Base-by-base conservation (phyloP, 1,140 invertebrate genomes). In the Drosophila kikkawai region DNA sequence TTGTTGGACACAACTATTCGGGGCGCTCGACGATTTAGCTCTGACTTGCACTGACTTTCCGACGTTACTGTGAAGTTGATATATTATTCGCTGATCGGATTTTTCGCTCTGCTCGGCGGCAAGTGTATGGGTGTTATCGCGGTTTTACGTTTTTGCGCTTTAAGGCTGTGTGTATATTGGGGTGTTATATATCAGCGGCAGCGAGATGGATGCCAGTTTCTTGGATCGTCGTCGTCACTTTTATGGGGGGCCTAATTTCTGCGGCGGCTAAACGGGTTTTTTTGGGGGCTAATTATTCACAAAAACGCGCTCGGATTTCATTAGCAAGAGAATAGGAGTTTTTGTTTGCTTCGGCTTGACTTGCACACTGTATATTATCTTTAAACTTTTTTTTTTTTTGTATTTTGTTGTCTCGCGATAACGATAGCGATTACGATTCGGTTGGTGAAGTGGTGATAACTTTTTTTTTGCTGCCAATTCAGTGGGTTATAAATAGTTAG, bases 1-100 rank as follows among this genome's bases (percentile, higher is more conserved):
- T 45, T 65, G n/a, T 53, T 44, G 22, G 26, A 37, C 81, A 88
- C 78, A 84, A 90, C 85, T 90, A 90, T 80, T 81, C 80, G 74
- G 73, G 50, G 56, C 78, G 80, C 69, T 70, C 70, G 87, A 75
- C 78, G 47, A 70, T 63, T 79, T 75, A 65, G 77, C 44, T 88
- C 84, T 87, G 83, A 64, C 71, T 75, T 58, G 60, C 65, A 63
- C 78, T 68, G 79, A 71, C 75, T 82, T 81, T 79, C 50, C 57
- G 71, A 87, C 80, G 66, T 69, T 77, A 61, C 82, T 65, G 74
- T 80, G 61, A 75, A 85, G 68, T 86, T 82, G 75, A 73, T 56
- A 39, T 56, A 56, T 82, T 56, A 56, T 82, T 86, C 74, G 71
- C 73, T 78, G 53, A 56, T 39, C 53, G 57, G 80, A 66, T 68